phyloP scores from a whole-genome alignment of 2,888 invertebrate species.

The Mellilla xanthometata region DNA sequence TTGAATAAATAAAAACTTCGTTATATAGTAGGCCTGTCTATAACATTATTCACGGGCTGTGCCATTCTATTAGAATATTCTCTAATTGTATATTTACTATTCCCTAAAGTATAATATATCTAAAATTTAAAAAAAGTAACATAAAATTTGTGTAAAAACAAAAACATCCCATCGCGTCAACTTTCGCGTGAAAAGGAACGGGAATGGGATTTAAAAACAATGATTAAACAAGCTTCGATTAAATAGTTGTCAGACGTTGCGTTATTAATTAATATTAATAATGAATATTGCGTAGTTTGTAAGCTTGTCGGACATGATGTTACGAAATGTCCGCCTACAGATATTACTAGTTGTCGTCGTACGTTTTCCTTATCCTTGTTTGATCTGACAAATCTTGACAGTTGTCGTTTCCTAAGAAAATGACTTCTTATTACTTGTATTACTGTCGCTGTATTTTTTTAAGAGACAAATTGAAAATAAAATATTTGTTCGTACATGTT shows the following conservation, averaged over 20 bases:
- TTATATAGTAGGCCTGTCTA: conserved; percentile 27
- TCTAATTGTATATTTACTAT: conserved; percentile 44
- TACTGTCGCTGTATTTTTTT: too few species aligned
- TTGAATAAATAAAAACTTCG: conserved; percentile 8
- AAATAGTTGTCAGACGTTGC: conserved; percentile 31
- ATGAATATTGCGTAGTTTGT: conserved; percentile 49
- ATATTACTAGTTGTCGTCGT: too few species aligned
- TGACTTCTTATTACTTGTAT: too few species aligned
- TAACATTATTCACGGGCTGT: conserved; percentile 51
- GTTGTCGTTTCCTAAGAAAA: too few species aligned
- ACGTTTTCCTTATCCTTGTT: too few species aligned
- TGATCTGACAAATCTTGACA: too few species aligned
- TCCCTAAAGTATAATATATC: conserved; percentile 39
- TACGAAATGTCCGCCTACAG: too few species aligned
- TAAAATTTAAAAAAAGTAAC: conserved; percentile 29
- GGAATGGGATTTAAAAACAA: conserved; percentile 42
- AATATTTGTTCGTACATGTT: not conserved
- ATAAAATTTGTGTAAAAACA: conserved; percentile 22
- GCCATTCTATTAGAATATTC: conserved; percentile 58
- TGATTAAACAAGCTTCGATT: conserved; percentile 52
- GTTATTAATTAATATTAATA: conserved; percentile 38
- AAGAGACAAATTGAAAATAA: too few species aligned
- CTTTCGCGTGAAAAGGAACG: conserved; percentile 13
- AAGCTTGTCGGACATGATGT: conserved; percentile 39
- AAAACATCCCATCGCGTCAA: conserved; percentile 28